phyloP scores from a whole-genome alignment of 2,888 invertebrate species.

The Glyphotaelius pellucidus region DNA sequence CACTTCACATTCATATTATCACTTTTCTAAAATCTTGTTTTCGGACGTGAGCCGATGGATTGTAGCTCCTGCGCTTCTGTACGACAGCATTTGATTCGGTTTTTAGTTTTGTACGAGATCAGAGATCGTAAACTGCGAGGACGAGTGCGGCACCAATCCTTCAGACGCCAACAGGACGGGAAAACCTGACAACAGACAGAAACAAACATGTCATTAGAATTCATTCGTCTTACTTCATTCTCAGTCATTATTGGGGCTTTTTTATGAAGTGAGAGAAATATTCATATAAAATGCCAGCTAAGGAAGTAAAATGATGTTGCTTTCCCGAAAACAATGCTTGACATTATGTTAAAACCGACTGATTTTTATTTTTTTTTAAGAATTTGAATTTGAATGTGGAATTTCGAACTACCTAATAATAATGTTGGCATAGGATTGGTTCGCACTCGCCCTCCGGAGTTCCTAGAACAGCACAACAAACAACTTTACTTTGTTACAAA shows the following conservation, averaged over 20 bases:
- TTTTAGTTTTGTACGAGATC: slow-evolving; percentile 39
- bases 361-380: background rate
- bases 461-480: slow-evolving; percentile 50
- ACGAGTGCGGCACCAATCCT: slow-evolving; percentile 66
- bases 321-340: background rate
- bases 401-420: background rate
- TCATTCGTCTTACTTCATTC: slow-evolving; percentile 58
- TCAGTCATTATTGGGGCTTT: slow-evolving; percentile 59
- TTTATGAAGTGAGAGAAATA: slow-evolving; percentile 35
- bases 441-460: slow-evolving; percentile 62
- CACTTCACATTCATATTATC: slow-evolving; percentile 41
- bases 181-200: slow-evolving; percentile 80
- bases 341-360: background rate
- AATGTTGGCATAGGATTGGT: slow-evolving; percentile 46
- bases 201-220: slow-evolving; percentile 68
- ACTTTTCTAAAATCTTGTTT: slow-evolving; percentile 1
- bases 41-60: background rate
- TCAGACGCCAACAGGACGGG: slow-evolving; percentile 72
- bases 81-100: slow-evolving; percentile 35
- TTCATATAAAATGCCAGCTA: slow-evolving; percentile 39
- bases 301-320: background rate
- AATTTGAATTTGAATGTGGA: background rate
- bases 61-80: slow-evolving; percentile 23
- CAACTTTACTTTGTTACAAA: background rate
- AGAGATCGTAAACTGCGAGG: slow-evolving; percentile 58